Evolutionary conservation across 2,888 invertebrate species (phyloP).

Genomic region (Idaea straminata): DNA sequence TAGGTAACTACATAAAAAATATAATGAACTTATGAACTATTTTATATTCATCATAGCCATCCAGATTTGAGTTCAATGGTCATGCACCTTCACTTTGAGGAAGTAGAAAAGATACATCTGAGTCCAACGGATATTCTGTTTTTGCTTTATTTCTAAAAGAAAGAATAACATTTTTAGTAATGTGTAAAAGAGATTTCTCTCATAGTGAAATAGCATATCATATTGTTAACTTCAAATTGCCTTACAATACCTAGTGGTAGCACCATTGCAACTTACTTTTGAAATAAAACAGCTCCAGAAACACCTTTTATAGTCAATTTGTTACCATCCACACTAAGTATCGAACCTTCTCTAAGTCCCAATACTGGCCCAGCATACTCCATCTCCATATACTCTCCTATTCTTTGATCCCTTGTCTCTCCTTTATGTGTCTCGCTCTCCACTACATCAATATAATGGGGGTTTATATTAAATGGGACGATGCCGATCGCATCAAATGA

Average conservation of each 20-base stretch:
- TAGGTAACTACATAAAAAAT: no score
- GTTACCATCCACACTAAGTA: slow-evolving; percentile 81
- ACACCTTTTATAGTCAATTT: slow-evolving; percentile 82
- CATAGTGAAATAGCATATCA: no score
- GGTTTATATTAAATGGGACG: slow-evolving; percentile 92
- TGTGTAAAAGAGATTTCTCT: not conserved
- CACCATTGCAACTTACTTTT: slow-evolving; percentile 70
- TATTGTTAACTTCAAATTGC: not conserved
- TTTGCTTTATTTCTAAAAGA: slow-evolving; percentile 76
- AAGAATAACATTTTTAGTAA: slow-evolving; percentile 15
- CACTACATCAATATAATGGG: slow-evolving; percentile 87
- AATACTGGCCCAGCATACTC: slow-evolving; percentile 81
- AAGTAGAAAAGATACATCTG: slow-evolving; percentile 81
- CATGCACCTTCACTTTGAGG: not conserved
- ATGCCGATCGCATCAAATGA: slow-evolving; percentile 85
- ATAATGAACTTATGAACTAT: no score
- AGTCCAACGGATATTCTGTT: slow-evolving; percentile 74
- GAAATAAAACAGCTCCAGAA: slow-evolving; percentile 82
- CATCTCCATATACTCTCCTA: slow-evolving; percentile 84
- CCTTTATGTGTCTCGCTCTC: slow-evolving; percentile 85
- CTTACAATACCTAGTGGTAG: not conserved
- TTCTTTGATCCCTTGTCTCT: slow-evolving; percentile 88
- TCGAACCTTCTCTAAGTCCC: slow-evolving; percentile 86
- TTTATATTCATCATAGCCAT: no score
- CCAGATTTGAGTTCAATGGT: not conserved